Percentiles rank a stretch among this genome's conserved stretches.
Evolutionary conservation across 2,113 vertebrate genomes (phyloP).

Genomic region (Platanista minor): DNA sequence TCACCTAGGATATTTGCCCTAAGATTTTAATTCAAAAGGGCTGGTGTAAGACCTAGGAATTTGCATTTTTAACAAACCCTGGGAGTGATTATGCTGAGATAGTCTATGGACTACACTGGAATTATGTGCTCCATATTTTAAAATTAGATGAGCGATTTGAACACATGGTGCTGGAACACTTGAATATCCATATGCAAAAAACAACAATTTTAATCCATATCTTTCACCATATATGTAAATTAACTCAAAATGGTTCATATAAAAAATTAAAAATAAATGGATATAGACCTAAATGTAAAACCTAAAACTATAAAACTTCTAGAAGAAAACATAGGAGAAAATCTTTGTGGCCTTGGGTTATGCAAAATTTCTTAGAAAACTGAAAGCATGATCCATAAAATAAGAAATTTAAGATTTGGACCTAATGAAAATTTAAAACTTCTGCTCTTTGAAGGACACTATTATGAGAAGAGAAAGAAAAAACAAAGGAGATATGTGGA

Average conservation of each 20-base stretch:
- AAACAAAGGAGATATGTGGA: neutral
- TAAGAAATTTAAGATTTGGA: neutral
- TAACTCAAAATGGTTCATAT: slow-evolving; percentile 61
- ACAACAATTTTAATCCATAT: slow-evolving; percentile 63
- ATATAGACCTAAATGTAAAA: slow-evolving; percentile 53
- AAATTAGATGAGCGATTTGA: slow-evolving; percentile 71
- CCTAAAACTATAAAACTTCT: slow-evolving; percentile 60
- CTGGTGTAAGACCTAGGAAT: slow-evolving; percentile 37
- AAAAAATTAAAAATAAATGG: slow-evolving; percentile 63
- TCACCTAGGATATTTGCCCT: neutral
- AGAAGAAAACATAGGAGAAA: slow-evolving; percentile 56
- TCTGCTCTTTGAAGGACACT: neutral
- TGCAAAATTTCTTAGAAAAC: slow-evolving; percentile 3
- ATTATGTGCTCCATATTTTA: slow-evolving; percentile 68
- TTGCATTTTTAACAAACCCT: slow-evolving; percentile 42
- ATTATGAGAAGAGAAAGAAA: neutral
- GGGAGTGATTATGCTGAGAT: slow-evolving; percentile 38
- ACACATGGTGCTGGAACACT: slow-evolving; percentile 72
- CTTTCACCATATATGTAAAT: slow-evolving; percentile 64
- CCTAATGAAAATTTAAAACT: neutral
- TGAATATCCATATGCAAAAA: slow-evolving; percentile 71
- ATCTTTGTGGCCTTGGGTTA: slow-evolving; percentile 29
- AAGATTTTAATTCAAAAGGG: slow-evolving; percentile 19
- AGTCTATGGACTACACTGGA: slow-evolving; percentile 60
- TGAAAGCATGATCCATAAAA: neutral